Percentiles rank a stretch among this genome's conserved stretches.
These are phyloP conservation scores for Isurus oxyrinchus DNA, from an alignment of 2,113 vertebrate genomes.

Conservation along the genomic window DNA sequence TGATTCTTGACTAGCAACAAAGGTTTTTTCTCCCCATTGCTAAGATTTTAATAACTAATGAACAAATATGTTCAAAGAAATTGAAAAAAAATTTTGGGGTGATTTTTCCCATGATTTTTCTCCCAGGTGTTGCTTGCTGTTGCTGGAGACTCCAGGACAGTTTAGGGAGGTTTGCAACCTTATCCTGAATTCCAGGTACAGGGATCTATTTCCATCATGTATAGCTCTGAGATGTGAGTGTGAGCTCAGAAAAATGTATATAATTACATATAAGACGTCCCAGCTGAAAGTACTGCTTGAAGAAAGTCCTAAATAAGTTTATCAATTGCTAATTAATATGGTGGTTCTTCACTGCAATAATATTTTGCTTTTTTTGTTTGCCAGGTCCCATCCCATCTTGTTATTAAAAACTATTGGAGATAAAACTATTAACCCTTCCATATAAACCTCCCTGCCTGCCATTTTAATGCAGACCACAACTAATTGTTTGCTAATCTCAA, in stretches of 20 bases:
- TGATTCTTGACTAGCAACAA: background rate
- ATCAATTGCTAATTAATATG: background rate
- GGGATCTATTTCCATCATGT: background rate
- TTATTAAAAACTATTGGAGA: background rate
- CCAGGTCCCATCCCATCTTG: background rate
- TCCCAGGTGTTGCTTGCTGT: background rate
- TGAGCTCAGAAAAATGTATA: background rate
- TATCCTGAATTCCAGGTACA: background rate
- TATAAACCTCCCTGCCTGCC: background rate
- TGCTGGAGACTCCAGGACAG: background rate
- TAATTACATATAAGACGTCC: background rate
- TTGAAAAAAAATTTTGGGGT: background rate
- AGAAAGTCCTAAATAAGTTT: background rate
- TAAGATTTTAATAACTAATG: background rate
- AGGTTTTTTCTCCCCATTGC: background rate
- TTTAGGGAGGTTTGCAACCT: background rate
- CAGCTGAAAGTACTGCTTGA: background rate
- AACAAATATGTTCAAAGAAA: background rate
- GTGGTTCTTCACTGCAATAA: background rate
- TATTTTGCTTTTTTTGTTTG: background rate
- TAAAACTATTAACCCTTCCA: too few relatives aligned
- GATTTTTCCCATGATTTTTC: background rate
- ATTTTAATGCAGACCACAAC: background rate
- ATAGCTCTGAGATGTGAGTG: background rate
- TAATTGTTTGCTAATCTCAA: conserved; percentile 12